Evolutionary conservation across 2,113 vertebrate genomes (phyloP).

Genomic region (Desmodus rotundus): DNA sequence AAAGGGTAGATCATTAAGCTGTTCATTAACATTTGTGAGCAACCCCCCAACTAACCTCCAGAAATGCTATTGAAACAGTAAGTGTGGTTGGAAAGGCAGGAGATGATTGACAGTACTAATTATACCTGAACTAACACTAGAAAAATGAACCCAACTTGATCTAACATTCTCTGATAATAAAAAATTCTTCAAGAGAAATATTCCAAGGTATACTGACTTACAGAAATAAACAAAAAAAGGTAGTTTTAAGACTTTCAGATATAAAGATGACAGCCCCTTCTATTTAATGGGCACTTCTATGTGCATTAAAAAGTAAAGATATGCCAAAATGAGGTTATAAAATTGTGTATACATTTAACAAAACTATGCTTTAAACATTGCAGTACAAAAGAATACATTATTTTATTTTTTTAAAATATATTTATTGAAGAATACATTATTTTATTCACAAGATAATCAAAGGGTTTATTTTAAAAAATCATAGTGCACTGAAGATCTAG

Average conservation of each 20-base stretch:
- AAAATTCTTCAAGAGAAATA: not conserved
- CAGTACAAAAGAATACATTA: not conserved
- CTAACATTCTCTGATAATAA: constrained; percentile 6
- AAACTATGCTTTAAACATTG: not conserved
- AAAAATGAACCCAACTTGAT: not conserved
- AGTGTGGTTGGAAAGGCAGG: not conserved
- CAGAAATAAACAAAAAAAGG: not conserved
- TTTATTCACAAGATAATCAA: not conserved
- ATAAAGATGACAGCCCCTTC: not conserved
- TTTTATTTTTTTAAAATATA: no score
- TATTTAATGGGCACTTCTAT: not conserved
- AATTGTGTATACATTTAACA: not conserved
- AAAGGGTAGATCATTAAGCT: not conserved
- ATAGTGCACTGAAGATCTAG: not conserved
- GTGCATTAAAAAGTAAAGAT: not conserved
- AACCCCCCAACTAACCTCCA: not conserved
- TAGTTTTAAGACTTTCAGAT: not conserved
- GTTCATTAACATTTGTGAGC: constrained; percentile 19
- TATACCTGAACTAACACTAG: not conserved
- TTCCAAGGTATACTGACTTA: not conserved
- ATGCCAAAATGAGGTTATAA: not conserved
- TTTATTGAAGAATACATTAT: not conserved
- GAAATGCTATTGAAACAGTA: not conserved
- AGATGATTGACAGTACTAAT: not conserved
- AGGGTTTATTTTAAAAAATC: not conserved